Conservation (phyloP, 2,888 invertebrate genomes). For the Rhyacophila evoluta region DNA sequence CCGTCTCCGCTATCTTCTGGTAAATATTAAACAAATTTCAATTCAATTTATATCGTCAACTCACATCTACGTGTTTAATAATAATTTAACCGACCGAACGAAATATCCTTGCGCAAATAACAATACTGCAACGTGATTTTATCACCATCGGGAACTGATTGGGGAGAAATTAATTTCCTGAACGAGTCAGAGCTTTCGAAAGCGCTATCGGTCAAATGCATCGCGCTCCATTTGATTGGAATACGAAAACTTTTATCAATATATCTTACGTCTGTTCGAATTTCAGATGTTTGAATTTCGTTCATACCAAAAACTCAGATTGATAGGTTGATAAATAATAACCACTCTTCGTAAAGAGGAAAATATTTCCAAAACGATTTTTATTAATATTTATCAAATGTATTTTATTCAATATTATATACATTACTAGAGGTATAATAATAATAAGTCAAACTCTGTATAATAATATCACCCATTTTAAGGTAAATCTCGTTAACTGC, state of each 20-base stretch:
- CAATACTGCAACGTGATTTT: not conserved
- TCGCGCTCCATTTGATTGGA: not conserved
- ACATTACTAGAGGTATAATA: too few species aligned
- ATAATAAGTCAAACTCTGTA: too few species aligned
- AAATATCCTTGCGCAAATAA: not conserved
- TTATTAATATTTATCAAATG: too few species aligned
- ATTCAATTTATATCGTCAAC: not conserved
- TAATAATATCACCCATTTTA: too few species aligned
- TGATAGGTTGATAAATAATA: not conserved
- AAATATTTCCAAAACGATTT: too few species aligned
- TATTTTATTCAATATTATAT: too few species aligned
- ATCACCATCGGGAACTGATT: conserved; percentile 32
- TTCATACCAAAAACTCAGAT: not conserved
- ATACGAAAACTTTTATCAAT: not conserved
- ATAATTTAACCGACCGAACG: not conserved
- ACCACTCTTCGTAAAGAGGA: not conserved
- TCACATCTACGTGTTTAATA: not conserved
- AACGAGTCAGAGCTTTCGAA: conserved; percentile 25
- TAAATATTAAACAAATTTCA: not conserved
- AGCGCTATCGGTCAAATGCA: conserved; percentile 27
- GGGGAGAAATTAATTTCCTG: conserved; percentile 53
- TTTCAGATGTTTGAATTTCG: not conserved
- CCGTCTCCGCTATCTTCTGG: not conserved
- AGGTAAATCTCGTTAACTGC: too few species aligned
- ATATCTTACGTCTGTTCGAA: not conserved